These are phyloP conservation scores for Mus pahari DNA, from an alignment of 2,113 vertebrate genomes.

Conservation along the genomic window DNA sequence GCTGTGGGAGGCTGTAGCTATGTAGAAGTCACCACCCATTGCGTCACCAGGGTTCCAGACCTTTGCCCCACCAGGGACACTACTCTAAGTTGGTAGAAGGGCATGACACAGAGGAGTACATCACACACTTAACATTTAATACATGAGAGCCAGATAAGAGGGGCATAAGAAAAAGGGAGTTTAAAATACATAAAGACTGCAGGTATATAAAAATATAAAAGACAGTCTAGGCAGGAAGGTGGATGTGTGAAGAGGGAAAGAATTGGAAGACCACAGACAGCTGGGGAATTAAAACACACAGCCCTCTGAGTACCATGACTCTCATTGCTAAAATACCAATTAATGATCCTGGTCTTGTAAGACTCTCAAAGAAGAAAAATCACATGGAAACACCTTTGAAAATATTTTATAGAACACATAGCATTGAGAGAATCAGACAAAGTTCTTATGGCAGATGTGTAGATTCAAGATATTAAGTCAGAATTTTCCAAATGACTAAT, in stretches of 20 bases:
- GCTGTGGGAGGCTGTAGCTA: too few species aligned
- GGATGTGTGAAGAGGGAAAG: not conserved
- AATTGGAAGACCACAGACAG: not conserved
- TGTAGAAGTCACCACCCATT: too few species aligned
- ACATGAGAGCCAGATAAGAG: not conserved
- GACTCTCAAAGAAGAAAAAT: not conserved
- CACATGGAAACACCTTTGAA: slow-evolving; percentile 25
- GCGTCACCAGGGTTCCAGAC: too few species aligned
- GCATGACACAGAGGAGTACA: not conserved
- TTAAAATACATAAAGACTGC: not conserved
- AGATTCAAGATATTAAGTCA: slow-evolving; percentile 51
- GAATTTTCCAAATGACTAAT: slow-evolving; percentile 49
- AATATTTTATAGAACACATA: slow-evolving; percentile 2
- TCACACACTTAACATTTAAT: not conserved
- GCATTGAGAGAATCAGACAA: not conserved
- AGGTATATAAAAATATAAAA: not conserved
- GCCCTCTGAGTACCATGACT: not conserved
- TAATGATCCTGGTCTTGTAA: not conserved
- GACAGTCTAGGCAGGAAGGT: not conserved
- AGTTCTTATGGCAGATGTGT: slow-evolving; percentile 15
- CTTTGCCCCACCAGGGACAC: too few species aligned
- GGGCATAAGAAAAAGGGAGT: not conserved
- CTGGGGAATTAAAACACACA: not conserved
- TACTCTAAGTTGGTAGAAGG: not conserved
- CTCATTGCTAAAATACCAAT: slow-evolving; percentile 23